phyloP scores from a whole-genome alignment of 2,888 invertebrate species.

The Hirtodrosophila alboralis region DNA sequence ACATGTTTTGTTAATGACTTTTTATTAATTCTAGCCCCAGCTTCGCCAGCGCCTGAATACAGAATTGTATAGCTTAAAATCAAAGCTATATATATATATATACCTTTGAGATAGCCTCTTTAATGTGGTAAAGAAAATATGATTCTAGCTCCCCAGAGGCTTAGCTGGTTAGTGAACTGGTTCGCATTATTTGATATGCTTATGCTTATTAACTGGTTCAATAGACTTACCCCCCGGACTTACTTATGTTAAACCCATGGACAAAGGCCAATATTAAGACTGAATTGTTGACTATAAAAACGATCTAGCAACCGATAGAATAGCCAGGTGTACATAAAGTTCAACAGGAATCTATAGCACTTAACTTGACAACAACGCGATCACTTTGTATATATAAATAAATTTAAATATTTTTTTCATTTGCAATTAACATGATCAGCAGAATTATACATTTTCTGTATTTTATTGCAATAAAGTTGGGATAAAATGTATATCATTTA shows the following conservation, averaged over 20 bases:
- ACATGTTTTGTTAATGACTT: constrained; percentile 74
- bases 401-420: constrained; percentile 17
- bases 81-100: constrained; percentile 17
- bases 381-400: not conserved
- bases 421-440: constrained; percentile 17
- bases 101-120: constrained; percentile 3
- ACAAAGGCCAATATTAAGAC: constrained; percentile 9
- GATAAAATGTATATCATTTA: too few relatives aligned
- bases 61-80: constrained; percentile 8
- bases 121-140: constrained; percentile 34
- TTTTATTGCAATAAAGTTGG: too few relatives aligned
- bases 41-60: constrained; percentile 9
- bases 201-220: constrained; percentile 66
- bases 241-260: constrained; percentile 22
- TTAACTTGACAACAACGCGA: constrained; percentile 19
- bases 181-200: constrained; percentile 39
- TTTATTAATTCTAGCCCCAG: constrained; percentile 63
- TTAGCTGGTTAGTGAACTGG: constrained; percentile 48
- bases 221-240: constrained; percentile 27
- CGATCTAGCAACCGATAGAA: constrained; percentile 27
- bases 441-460: too few relatives aligned
- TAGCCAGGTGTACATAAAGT: constrained; percentile 16
- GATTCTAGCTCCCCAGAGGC: constrained; percentile 43
- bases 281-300: constrained; percentile 22
- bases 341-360: constrained; percentile 3